phyloP scores from a whole-genome alignment of 2,888 invertebrate genomes.

The Napeogenes sylphis region DNA sequence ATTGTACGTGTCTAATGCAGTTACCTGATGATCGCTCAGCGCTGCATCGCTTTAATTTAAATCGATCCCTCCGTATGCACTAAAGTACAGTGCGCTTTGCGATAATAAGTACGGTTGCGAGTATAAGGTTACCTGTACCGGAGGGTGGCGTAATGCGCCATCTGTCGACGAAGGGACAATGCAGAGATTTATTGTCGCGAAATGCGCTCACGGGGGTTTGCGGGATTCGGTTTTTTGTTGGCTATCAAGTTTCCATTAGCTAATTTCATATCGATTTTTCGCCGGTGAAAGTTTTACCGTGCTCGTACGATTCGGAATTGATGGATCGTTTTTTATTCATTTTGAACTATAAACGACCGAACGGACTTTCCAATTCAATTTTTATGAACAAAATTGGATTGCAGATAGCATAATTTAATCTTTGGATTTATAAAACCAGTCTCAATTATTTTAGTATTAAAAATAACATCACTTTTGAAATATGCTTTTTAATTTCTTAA shows the following conservation, averaged over 20 bases:
- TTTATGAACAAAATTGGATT: slow-evolving; percentile 53
- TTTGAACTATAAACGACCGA: slow-evolving; percentile 55
- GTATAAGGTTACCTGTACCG: slow-evolving; percentile 67
- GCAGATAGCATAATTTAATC: slow-evolving; percentile 54
- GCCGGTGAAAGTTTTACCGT: slow-evolving; percentile 56
- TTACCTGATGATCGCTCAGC: slow-evolving; percentile 49
- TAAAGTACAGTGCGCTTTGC: slow-evolving; percentile 39
- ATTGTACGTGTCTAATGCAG: slow-evolving; percentile 69
- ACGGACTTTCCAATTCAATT: slow-evolving; percentile 60
- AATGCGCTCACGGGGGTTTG: slow-evolving; percentile 63
- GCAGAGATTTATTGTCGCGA: slow-evolving; percentile 70
- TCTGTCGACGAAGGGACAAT: slow-evolving; percentile 66
- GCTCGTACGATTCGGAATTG: slow-evolving; percentile 56
- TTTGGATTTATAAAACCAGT: slow-evolving; percentile 28
- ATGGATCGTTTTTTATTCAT: slow-evolving; percentile 71
- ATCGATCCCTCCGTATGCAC: slow-evolving; percentile 12
- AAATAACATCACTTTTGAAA: slow-evolving; percentile 22
- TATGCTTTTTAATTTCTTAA: slow-evolving; percentile 19
- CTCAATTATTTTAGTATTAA: slow-evolving; percentile 19
- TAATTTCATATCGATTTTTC: slow-evolving; percentile 71
- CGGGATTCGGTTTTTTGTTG: slow-evolving; percentile 66
- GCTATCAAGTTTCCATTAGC: slow-evolving; percentile 77
- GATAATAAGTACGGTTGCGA: slow-evolving; percentile 28
- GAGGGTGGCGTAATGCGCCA: slow-evolving; percentile 54
- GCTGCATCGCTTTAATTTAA: slow-evolving; percentile 36